These are phyloP conservation scores for Bombus pyrosoma DNA, from an alignment of 1,140 invertebrate species.

Conservation along the genomic window DNA sequence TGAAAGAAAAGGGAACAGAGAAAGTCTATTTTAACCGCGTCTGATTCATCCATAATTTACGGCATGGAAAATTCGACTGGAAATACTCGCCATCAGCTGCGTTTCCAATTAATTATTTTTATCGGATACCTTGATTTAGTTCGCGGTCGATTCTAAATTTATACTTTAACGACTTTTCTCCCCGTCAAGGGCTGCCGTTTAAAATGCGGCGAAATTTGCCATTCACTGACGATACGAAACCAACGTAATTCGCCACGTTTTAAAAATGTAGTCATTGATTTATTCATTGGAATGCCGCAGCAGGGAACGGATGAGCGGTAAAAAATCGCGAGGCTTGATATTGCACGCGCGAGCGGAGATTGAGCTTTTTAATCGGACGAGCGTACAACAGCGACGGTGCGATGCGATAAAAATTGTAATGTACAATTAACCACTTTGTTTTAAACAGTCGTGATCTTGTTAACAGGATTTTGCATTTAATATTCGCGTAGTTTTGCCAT, in stretches of 20 bases:
- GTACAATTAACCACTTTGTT: background rate
- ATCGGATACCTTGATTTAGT: background rate
- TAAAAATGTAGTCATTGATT: background rate
- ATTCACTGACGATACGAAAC: background rate
- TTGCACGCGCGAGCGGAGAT: background rate
- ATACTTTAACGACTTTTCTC: background rate
- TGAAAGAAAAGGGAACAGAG: background rate
- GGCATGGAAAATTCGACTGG: background rate
- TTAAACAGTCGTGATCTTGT: background rate
- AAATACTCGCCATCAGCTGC: background rate
- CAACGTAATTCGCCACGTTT: background rate
- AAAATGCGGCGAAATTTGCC: background rate
- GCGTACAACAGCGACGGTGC: background rate
- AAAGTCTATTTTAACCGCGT: background rate
- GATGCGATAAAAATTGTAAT: conserved; percentile 4
- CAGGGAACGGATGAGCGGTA: background rate
- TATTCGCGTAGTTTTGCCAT: background rate
- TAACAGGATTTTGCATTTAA: background rate
- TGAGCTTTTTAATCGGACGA: background rate
- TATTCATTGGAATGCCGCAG: background rate
- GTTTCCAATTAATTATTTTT: background rate
- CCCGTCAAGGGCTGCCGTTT: accelerated
- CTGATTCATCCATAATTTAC: background rate
- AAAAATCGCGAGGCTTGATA: background rate
- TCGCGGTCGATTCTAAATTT: background rate